These are phyloP conservation scores for Beaufortia kweichowensis DNA, from an alignment of 2,113 vertebrate species.

Conservation along the genomic window DNA sequence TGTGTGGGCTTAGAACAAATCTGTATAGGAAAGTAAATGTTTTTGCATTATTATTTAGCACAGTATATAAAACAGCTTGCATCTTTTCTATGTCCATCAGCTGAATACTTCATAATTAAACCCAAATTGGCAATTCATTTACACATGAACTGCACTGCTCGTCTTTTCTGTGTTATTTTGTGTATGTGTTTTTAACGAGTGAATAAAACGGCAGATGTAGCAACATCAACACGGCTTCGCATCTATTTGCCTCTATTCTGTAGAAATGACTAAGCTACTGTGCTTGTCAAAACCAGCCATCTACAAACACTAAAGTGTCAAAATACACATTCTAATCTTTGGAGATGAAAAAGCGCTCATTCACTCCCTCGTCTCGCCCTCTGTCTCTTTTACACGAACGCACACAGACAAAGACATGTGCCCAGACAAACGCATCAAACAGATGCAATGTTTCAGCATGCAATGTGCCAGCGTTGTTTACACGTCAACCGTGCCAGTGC, in stretches of 20 bases:
- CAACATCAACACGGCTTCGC: slow-evolving; percentile 15
- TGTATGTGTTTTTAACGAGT: neutral
- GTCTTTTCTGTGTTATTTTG: neutral
- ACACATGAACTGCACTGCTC: neutral
- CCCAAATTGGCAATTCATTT: slow-evolving; percentile 3
- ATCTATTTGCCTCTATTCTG: slow-evolving; percentile 19
- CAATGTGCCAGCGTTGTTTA: slow-evolving; percentile 18
- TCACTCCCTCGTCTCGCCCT: neutral
- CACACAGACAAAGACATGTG: slow-evolving; percentile 19
- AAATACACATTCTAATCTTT: slow-evolving; percentile 27
- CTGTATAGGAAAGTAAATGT: neutral
- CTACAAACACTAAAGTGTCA: slow-evolving; percentile 33
- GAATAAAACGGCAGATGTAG: neutral
- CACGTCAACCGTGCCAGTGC: slow-evolving; percentile 4
- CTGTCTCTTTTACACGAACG: neutral
- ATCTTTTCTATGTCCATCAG: too few species aligned
- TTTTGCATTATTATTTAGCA: neutral
- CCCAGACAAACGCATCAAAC: slow-evolving; percentile 43
- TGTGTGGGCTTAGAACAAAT: neutral
- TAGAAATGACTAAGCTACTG: slow-evolving; percentile 10
- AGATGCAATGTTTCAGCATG: neutral
- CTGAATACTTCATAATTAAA: slow-evolving; percentile 34
- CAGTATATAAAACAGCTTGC: neutral
- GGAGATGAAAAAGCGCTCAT: slow-evolving; percentile 22
- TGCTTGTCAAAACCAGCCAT: slow-evolving; percentile 25